Evolutionary conservation across 1,140 invertebrate species (phyloP).

Genomic region (Drosophila oshimai): DNA sequence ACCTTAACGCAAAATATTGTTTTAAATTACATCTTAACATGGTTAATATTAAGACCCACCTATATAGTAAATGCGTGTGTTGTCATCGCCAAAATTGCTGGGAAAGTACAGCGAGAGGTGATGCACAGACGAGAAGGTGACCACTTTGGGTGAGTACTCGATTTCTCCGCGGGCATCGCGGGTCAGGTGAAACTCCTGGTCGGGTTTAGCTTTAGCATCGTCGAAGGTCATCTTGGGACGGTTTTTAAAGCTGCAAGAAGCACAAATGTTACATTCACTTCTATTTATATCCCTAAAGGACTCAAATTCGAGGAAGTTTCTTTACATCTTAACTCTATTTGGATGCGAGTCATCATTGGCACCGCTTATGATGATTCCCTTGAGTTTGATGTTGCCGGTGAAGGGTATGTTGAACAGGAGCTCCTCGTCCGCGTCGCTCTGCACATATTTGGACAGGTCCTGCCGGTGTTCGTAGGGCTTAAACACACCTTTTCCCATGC

Average conservation of each 20-base stretch:
- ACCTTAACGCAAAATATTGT: constrained; percentile 75
- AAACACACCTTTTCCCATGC: constrained; percentile 93
- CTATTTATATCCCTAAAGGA: too few relatives aligned
- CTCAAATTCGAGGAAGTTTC: too few relatives aligned
- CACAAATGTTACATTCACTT: too few relatives aligned
- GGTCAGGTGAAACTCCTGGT: constrained; percentile 96
- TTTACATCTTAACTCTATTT: constrained; percentile 93
- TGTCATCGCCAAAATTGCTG: constrained; percentile 92
- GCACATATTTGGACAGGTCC: constrained; percentile 89
- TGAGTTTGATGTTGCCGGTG: constrained; percentile 96
- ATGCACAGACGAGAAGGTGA: constrained; percentile 94
- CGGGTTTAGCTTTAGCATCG: constrained; percentile 87
- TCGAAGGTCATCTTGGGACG: constrained; percentile 97
- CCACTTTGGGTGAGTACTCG: constrained; percentile 94
- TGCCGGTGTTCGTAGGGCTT: constrained; percentile 95
- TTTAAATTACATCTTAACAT: background rate
- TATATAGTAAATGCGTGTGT: constrained; percentile 95
- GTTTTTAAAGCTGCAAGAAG: constrained; percentile 92
- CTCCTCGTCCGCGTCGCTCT: constrained; percentile 97
- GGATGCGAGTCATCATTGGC: constrained; percentile 93
- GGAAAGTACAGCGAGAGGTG: constrained; percentile 96
- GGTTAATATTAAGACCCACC: constrained; percentile 80
- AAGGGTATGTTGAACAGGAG: constrained; percentile 98
- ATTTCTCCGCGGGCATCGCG: constrained; percentile 90
- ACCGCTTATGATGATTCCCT: constrained; percentile 95